Conservation (phyloP, 2,888 invertebrate species). For the Cerceris rybyensis region DNA sequence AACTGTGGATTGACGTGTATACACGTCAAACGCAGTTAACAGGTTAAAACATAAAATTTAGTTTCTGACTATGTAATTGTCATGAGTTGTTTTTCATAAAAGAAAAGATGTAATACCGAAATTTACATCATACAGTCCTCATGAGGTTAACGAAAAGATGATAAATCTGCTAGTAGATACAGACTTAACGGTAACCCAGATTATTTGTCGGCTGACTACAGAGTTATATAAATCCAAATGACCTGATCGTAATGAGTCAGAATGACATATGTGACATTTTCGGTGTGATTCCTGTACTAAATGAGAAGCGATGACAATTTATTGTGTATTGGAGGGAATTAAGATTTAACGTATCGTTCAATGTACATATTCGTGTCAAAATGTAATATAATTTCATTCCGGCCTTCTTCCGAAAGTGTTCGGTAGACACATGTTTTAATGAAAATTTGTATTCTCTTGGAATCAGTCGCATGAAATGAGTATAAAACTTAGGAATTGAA, state of each 20-base stretch:
- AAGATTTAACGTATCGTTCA: neutral
- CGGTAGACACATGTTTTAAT: too few relatives aligned
- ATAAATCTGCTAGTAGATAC: neutral
- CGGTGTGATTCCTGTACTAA: neutral
- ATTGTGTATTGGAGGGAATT: neutral
- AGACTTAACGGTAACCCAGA: neutral
- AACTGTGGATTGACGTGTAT: too few relatives aligned
- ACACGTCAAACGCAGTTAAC: too few relatives aligned
- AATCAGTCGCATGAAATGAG: too few relatives aligned
- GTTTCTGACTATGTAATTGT: neutral
- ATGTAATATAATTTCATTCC: too few relatives aligned
- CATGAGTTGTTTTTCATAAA: neutral
- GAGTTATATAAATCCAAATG: neutral
- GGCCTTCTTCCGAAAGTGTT: too few relatives aligned
- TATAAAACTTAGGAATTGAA: too few relatives aligned
- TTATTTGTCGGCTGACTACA: neutral
- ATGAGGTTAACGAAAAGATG: neutral
- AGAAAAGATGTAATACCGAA: neutral
- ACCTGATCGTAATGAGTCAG: neutral
- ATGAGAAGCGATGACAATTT: neutral
- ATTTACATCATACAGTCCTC: neutral
- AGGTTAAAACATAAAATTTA: too few relatives aligned
- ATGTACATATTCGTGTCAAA: too few relatives aligned
- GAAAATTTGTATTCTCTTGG: too few relatives aligned
- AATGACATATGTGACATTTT: neutral